These are phyloP conservation scores for Gulo gulo DNA, from an alignment of 2,113 vertebrate genomes.

Conservation along the genomic window DNA sequence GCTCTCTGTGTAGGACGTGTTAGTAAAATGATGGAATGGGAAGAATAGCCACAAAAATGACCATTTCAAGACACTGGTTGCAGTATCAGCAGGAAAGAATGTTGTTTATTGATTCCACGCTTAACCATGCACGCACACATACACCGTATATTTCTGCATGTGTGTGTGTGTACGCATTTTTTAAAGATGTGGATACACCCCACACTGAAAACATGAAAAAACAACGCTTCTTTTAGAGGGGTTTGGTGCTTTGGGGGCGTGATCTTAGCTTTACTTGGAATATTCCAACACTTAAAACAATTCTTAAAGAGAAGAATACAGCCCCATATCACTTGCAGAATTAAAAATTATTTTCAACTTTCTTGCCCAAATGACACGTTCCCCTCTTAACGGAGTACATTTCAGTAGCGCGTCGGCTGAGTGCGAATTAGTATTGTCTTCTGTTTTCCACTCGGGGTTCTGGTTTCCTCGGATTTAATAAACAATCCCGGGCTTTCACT, in stretches of 20 bases:
- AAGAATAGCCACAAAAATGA: neutral
- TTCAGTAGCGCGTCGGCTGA: rapidly evolving
- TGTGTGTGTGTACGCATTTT: neutral
- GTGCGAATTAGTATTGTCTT: neutral
- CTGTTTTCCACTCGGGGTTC: neutral
- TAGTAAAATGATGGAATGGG: neutral
- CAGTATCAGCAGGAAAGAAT: neutral
- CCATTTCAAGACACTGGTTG: neutral
- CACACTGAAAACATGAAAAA: neutral
- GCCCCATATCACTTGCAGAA: neutral
- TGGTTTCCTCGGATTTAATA: neutral
- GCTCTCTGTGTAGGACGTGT: neutral
- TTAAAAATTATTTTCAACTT: neutral
- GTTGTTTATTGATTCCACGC: neutral
- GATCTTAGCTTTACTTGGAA: neutral
- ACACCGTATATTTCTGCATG: neutral
- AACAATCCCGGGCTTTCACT: neutral
- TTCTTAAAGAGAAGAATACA: neutral
- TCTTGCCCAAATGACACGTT: neutral
- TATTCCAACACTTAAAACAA: neutral
- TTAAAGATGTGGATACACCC: neutral
- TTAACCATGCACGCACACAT: neutral
- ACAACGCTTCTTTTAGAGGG: neutral
- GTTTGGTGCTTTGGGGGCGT: neutral
- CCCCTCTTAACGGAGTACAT: neutral